Evolutionary conservation across 2,797 vertebrate species (phyloP).

Genomic region (Myotis daubentonii): DNA sequence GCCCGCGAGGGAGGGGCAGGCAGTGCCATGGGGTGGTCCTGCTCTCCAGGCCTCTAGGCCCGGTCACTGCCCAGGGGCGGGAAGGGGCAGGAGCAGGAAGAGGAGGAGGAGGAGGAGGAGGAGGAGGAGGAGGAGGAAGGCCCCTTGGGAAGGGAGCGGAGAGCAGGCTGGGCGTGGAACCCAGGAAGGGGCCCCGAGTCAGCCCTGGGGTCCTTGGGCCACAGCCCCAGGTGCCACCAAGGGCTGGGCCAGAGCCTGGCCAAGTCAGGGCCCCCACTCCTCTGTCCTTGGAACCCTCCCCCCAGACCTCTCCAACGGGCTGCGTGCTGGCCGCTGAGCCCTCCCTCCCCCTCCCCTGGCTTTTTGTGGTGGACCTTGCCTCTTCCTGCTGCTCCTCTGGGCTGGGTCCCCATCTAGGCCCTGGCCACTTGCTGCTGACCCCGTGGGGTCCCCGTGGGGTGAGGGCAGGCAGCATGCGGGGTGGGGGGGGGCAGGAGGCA

Average conservation of each 20-base stretch:
- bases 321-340: neutral
- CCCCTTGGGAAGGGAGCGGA: neutral
- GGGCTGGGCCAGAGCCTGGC: neutral
- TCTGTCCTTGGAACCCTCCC: neutral
- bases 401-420: neutral
- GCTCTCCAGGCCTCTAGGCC: neutral
- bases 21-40: neutral
- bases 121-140: neutral
- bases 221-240: neutral
- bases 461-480: neutral
- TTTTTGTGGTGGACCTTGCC: neutral
- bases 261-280: fast-evolving
- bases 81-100: neutral
- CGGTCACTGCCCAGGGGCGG: neutral
- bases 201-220: neutral
- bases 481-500: neutral
- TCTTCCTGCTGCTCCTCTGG: neutral
- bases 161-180: fast-evolving
- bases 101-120: neutral
- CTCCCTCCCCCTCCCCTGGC: no score
- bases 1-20: neutral
- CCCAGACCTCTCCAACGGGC: fast-evolving
- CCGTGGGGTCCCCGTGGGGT: neutral
- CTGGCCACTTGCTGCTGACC: neutral
- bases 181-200: neutral